Base-by-base conservation (phyloP, 2,888 invertebrate genomes). In the Nineta flava region DNA sequence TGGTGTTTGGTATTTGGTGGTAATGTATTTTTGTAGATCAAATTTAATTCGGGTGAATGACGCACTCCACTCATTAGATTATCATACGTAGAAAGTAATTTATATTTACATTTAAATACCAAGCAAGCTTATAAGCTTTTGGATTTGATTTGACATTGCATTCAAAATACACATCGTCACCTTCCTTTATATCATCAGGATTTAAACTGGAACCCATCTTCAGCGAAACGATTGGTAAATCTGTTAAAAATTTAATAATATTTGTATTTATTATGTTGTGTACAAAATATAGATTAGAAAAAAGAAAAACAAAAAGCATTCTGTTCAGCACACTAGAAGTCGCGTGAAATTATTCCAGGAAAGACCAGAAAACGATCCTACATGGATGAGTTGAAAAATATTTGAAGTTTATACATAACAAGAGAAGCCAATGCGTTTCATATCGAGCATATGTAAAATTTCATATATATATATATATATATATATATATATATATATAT, bases 81-180 rank as follows among this genome's bases (percentile, higher is more conserved):
- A n/a, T n/a, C n/a, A n/a, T 26, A 26, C 26, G 7, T 26, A 38
- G 12, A 38, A 38, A 38, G 38, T 48, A 10, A 17, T 40, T 48
- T 42, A 48, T 60, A 81, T 86, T 83, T 73, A 90, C 90, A 62
- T 83, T 83, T 65, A 88, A 87, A 65, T 82, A 88, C 88, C 88
- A 90, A 52, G 84, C 79, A 59, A 88, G 79, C 63, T 87, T 83
- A 68, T 87, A 83, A 32, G 81, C 79, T 62, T 83, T 84, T 15
- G 88, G 90, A 70, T 90, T 90, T 47, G 88, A 83, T 62, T 79
- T 77, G 55, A 90, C 85, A 56, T 80, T 79, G 67, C 88, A 90
- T 65, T 88, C 88, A 67, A 90, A 90, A 66, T 88, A 88, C 52
- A 87, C 88, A 66, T 88, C 88, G 62, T 87, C 88, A 34, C 87